These are phyloP conservation scores for Ceratitis capitata DNA, from an alignment of 1,140 invertebrate species.

Conservation along the genomic window DNA sequence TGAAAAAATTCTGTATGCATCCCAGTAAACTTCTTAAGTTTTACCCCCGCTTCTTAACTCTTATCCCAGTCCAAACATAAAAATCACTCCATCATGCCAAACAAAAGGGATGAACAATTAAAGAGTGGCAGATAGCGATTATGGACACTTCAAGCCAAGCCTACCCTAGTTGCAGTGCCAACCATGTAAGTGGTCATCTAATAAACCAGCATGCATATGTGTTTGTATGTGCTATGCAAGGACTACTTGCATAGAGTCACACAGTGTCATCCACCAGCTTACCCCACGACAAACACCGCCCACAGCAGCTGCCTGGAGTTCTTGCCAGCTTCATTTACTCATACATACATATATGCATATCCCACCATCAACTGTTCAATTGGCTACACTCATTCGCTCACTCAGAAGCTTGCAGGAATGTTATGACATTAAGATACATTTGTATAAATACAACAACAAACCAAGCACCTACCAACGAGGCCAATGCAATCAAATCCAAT, in stretches of 20 bases:
- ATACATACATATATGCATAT: too few relatives aligned
- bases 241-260: neutral
- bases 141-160: neutral
- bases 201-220: too few relatives aligned
- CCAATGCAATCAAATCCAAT: slow-evolving; percentile 33
- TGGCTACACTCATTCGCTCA: slow-evolving; percentile 27
- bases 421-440: neutral
- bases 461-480: slow-evolving; percentile 2
- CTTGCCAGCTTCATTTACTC: neutral
- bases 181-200: neutral
- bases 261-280: neutral
- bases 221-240: too few relatives aligned
- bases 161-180: neutral
- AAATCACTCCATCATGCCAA: neutral
- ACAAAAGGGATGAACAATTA: neutral
- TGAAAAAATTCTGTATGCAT: too few relatives aligned
- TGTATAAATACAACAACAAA: slow-evolving; percentile 37
- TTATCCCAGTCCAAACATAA: too few relatives aligned
- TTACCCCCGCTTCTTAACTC: too few relatives aligned
- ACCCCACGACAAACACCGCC: too few relatives aligned
- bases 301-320: neutral
- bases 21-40: too few relatives aligned
- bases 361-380: neutral
- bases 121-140: neutral
- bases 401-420: neutral